Base-by-base conservation (phyloP, 2,113 vertebrate species). In the Bostrychus sinensis region DNA sequence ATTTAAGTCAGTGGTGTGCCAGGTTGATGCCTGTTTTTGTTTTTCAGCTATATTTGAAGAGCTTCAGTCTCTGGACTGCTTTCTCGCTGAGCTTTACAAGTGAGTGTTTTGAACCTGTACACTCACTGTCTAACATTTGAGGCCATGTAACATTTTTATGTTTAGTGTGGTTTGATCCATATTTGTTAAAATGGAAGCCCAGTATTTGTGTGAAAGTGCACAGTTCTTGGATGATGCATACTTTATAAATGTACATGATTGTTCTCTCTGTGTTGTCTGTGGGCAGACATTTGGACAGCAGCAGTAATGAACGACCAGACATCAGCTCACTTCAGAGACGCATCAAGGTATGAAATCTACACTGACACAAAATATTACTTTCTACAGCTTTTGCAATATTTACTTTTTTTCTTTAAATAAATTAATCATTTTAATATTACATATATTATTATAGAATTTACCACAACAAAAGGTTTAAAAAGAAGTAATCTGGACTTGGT, bases 51-150 rank as follows among this genome's bases (percentile, higher is more conserved):
- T 96, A 84, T 96, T 96, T 60, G 95, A 96, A 85, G 95, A 96
- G 79, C 90, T 98, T 77, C 96, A 98, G 91, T 96, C 95, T 59
- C 87, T 98, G 92, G 96, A 98, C 78, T 95, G 97, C 76, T 96
- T 96, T 89, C 90, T 97, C 77, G 95, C 96, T 0, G 96, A 98
- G 81, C 92, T 96, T 17, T 98, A 98, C 88, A 98, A 96, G 96
- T 98, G 89, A 96, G 96, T 87, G 93, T 71, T 92, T 61, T 84
- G n/a, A n/a, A n/a, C n/a, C n/a, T n/a, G n/a, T n/a, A n/a, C n/a
- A n/a, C 19, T 17, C 39, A 42, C 9, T 11, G 2, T 17, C n/a
- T n/a, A n/a, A n/a, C n/a, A n/a, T n/a, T n/a, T n/a, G n/a, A n/a
- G n/a, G n/a, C n/a, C n/a, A n/a, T n/a, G n/a, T n/a, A n/a, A 20